phyloP scores from a whole-genome alignment of 1,140 invertebrate species.

The Lucilia cuprina region DNA sequence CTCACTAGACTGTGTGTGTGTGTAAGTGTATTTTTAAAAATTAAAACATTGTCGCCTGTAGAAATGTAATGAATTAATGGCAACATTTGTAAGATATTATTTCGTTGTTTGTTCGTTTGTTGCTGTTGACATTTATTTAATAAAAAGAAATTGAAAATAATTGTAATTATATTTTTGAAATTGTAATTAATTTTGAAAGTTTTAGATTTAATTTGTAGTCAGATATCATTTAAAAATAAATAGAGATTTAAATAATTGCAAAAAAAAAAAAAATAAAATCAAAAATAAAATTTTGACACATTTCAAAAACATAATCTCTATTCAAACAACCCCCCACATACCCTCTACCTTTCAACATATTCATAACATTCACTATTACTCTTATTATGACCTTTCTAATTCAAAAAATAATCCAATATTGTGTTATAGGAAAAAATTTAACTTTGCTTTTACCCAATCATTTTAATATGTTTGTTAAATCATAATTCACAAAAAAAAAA shows the following conservation, averaged over 20 bases:
- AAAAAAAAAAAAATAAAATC: too few species aligned
- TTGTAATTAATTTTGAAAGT: background rate
- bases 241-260: too few species aligned
- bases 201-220: background rate
- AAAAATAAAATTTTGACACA: too few species aligned
- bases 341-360: too few species aligned
- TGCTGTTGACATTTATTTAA: conserved; percentile 2
- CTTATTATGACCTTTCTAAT: too few species aligned
- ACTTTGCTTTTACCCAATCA: background rate
- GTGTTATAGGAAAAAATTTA: too few species aligned
- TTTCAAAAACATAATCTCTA: too few species aligned
- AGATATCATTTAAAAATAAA: too few species aligned
- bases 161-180: background rate
- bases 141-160: background rate
- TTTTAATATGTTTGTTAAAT: conserved; percentile 20
- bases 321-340: too few species aligned
- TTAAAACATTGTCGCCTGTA: conserved; percentile 1
- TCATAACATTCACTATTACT: too few species aligned
- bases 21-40: background rate
- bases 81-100: background rate
- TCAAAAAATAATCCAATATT: background rate
- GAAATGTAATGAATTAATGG: background rate
- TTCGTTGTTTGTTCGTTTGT: background rate
- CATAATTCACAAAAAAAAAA: conserved; percentile 12
- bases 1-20: background rate